Conservation (phyloP, 2,888 invertebrate genomes). For the Lagria hirta region DNA sequence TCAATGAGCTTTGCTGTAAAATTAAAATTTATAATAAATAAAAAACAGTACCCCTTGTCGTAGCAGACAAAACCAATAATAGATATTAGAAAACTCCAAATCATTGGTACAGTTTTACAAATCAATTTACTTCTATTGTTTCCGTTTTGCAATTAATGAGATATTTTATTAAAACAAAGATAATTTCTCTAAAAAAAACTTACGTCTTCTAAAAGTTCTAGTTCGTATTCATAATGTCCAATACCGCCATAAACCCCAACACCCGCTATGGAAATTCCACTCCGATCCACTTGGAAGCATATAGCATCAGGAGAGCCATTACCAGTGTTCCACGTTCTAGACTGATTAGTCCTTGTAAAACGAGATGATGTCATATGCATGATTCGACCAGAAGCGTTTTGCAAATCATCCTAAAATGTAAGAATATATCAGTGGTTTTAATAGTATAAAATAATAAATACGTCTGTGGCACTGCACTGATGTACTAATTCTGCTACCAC, state of each 20-base stretch:
- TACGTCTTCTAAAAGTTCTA: slow-evolving; percentile 83
- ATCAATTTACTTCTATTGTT: no score
- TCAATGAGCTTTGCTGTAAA: slow-evolving; percentile 55
- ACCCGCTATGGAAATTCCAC: slow-evolving; percentile 87
- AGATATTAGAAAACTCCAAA: no score
- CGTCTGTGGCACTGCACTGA: slow-evolving; percentile 75
- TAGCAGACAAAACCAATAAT: background rate
- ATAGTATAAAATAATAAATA: slow-evolving; percentile 41
- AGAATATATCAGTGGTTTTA: no score
- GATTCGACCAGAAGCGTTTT: slow-evolving; percentile 73
- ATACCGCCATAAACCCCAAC: slow-evolving; percentile 88
- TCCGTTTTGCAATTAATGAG: slow-evolving; percentile 1
- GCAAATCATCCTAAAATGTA: slow-evolving; percentile 63
- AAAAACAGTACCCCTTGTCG: no score
- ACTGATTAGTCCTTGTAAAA: slow-evolving; percentile 86
- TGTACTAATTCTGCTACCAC: slow-evolving; percentile 86
- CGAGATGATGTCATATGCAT: slow-evolving; percentile 84
- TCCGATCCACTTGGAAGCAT: slow-evolving; percentile 88
- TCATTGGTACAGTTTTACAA: no score
- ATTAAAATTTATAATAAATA: slow-evolving; percentile 1
- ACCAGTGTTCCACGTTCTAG: slow-evolving; percentile 94
- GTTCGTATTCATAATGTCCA: slow-evolving; percentile 86
- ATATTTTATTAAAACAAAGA: no score
- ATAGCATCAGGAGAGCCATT: slow-evolving; percentile 97
- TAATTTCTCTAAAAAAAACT: slow-evolving; percentile 50